Percentiles rank a stretch among this genome's conserved stretches.
Evolutionary conservation across 2,797 vertebrate genomes (phyloP).

Genomic region (Champsocephalus gunnari): DNA sequence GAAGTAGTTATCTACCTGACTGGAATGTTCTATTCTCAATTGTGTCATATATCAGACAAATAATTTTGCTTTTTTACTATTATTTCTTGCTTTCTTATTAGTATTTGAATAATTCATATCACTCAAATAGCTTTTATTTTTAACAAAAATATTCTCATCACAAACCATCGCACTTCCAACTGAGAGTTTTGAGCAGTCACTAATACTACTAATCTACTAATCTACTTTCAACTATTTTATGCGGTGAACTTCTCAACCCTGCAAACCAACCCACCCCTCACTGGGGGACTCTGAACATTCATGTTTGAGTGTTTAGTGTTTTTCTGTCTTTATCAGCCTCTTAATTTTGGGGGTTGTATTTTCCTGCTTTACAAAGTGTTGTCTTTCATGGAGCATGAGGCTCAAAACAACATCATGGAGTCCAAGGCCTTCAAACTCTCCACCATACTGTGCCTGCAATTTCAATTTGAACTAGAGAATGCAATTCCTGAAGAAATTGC

Average conservation of each 20-base stretch:
- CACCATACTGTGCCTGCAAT: not conserved
- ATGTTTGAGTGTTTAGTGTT: not conserved
- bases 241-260: conserved; percentile 51
- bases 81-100: not conserved
- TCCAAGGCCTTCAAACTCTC: conserved; percentile 8
- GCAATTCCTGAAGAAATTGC: too few species aligned
- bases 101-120: not conserved
- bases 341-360: conserved; percentile 21
- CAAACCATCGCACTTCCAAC: conserved; percentile 24
- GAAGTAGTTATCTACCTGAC: conserved; percentile 6
- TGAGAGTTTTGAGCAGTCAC: conserved; percentile 22
- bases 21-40: not conserved
- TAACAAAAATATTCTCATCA: conserved; percentile 8
- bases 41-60: conserved; percentile 1
- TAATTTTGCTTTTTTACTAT: not conserved
- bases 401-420: conserved; percentile 15
- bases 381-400: conserved; percentile 9
- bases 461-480: not conserved
- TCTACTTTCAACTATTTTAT: conserved; percentile 33
- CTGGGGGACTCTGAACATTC: conserved; percentile 21
- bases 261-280: conserved; percentile 32
- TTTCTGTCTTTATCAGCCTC: not conserved
- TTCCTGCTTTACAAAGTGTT: conserved; percentile 10
- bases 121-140: not conserved
- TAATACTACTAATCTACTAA: too few species aligned